A percentile compares a stretch with the other conserved stretches of the same genome.
Evolutionary conservation across 2,888 invertebrate species (phyloP).

Genomic region (Ypsolopha scabrella): DNA sequence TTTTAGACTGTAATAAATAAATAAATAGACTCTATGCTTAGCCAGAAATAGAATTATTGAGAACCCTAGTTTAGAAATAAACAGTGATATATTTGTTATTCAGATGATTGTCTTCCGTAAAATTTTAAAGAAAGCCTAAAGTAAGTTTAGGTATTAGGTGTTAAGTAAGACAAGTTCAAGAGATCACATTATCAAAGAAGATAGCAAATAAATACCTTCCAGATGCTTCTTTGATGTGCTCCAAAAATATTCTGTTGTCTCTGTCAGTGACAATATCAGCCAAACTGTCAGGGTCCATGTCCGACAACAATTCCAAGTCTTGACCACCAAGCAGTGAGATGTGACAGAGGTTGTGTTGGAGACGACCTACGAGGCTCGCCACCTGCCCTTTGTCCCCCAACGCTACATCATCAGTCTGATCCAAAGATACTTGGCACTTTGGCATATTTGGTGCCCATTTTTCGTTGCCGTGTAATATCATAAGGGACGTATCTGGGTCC

Average conservation of each 20-base stretch:
- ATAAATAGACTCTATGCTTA: background rate
- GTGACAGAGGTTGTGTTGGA: constrained; percentile 85
- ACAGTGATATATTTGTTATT: no score
- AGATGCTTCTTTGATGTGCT: constrained; percentile 86
- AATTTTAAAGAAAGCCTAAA: no score
- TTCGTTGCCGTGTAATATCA: constrained; percentile 82
- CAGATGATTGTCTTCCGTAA: no score
- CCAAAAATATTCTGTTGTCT: constrained; percentile 80
- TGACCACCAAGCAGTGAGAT: constrained; percentile 87
- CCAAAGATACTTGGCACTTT: constrained; percentile 72
- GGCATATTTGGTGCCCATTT: constrained; percentile 79
- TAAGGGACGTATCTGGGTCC: constrained; percentile 87
- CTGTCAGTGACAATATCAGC: constrained; percentile 83
- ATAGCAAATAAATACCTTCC: constrained; percentile 68
- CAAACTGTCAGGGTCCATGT: constrained; percentile 91
- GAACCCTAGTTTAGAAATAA: no score
- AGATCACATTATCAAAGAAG: no score
- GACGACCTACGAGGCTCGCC: constrained; percentile 80
- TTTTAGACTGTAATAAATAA: background rate
- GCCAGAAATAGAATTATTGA: no score
- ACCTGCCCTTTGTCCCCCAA: constrained; percentile 71
- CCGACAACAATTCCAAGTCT: constrained; percentile 85
- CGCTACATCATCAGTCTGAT: constrained; percentile 68
- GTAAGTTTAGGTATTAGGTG: no score
- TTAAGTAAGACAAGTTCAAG: no score